Conservation (phyloP, 2,888 invertebrate species). For the Sepioteuthis lessoniana region DNA sequence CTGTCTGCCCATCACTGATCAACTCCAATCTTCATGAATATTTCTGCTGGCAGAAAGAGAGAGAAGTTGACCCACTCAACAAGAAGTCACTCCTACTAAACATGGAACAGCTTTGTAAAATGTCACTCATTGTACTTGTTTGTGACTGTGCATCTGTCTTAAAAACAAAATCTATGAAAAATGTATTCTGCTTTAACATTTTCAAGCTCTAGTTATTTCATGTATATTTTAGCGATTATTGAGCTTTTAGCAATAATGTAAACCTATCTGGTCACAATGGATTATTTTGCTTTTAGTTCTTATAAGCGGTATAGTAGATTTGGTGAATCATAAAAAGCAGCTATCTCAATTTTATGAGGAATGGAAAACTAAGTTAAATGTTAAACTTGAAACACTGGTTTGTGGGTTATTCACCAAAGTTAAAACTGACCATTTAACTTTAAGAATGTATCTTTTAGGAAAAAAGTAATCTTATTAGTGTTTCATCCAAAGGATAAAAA, state of each 20-base stretch:
- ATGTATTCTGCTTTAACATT: background rate
- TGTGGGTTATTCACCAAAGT: background rate
- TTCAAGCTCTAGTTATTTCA: background rate
- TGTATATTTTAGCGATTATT: background rate
- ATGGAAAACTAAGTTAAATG: background rate
- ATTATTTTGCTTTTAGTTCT: background rate
- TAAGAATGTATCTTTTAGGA: no score
- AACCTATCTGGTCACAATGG: background rate
- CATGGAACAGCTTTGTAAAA: background rate
- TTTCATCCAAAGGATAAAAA: no score
- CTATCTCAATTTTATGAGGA: background rate
- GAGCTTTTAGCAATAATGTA: background rate
- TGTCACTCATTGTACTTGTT: background rate
- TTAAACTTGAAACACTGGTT: background rate
- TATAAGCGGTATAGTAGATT: background rate
- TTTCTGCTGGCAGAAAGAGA: background rate
- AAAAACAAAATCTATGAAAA: background rate
- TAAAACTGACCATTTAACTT: background rate
- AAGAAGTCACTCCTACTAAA: conserved; percentile 7
- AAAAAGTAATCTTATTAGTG: no score
- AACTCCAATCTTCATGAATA: conserved; percentile 33
- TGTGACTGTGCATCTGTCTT: background rate
- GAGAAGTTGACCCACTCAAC: conserved; percentile 33
- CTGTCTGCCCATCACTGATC: conserved; percentile 33
- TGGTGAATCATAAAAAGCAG: background rate